A percentile compares a stretch with the other conserved stretches of the same genome.
phyloP scores from a whole-genome alignment of 2,888 invertebrate genomes.

The Chironomus riparius region DNA sequence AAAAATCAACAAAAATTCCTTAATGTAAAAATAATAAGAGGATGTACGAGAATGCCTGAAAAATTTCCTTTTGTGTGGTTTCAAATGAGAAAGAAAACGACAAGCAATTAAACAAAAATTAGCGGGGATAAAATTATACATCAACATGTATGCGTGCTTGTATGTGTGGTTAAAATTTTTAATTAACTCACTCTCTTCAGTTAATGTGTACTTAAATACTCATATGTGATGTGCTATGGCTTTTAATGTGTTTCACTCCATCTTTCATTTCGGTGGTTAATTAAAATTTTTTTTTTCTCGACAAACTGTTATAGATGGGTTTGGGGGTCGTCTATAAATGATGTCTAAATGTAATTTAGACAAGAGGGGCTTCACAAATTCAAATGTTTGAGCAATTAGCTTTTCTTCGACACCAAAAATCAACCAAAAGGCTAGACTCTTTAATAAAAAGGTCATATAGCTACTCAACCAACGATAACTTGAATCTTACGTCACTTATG shows the following conservation, averaged over 20 bases:
- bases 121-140: constrained; percentile 21
- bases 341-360: too few relatives aligned
- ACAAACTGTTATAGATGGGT: too few relatives aligned
- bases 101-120: constrained; percentile 23
- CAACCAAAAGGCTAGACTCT: too few relatives aligned
- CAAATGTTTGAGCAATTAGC: too few relatives aligned
- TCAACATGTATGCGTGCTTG: not conserved
- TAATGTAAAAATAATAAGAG: not conserved
- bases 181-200: constrained; percentile 17
- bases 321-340: too few relatives aligned
- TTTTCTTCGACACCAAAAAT: too few relatives aligned
- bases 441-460: too few relatives aligned
- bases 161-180: constrained; percentile 17
- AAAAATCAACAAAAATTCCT: not conserved
- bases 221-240: not conserved
- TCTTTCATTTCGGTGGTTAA: constrained; percentile 7
- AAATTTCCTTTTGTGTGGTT: not conserved
- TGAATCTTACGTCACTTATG: too few relatives aligned
- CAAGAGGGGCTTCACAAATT: too few relatives aligned
- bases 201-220: not conserved
- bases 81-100: not conserved
- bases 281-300: constrained; percentile 4
- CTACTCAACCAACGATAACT: too few relatives aligned
- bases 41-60: not conserved
- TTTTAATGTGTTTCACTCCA: not conserved